Evolutionary conservation across 2,113 vertebrate species (phyloP), one percentile per base, ranked within the genome.

Genomic region (Herpetotheres cachinnans): DNA sequence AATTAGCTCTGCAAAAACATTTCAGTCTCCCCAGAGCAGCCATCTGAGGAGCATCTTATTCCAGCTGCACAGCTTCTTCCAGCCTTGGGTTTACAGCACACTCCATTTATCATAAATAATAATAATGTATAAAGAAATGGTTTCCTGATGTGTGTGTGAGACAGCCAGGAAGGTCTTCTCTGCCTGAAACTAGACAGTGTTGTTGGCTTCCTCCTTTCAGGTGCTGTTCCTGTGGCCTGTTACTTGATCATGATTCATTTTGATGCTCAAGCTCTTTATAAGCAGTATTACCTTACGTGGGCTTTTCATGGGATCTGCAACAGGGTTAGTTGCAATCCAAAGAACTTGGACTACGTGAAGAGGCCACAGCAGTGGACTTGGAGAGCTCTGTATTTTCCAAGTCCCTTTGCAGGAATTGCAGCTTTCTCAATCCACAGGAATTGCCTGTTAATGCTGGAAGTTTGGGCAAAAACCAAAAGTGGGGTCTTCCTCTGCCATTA

Each of bases 1-100:
- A 98, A 97, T 97, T 98, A 97, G 81, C 67, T 90, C 89, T 84
- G 85, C 90, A 94, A 94, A 97, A 97, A 95, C 94, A 96, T 96
- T 96, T 96, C 91, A 44, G 93, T 91, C 72, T 94, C 96, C 93
- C 92, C 89, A 89, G 95, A 97, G 94, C 91, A 97, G 95, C 83
- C 92, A 96, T 97, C 94, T 95, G 95, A 97, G 92, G 81, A 97
- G 71, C 93, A 93, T 96, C 95, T 95, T 96, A 84, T 86, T 97
- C 80, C 80, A 95, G 73, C 94, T 95, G 88, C 90, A 87, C 71
- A 96, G 95, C 81, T 82, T 95, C 90, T 93, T 95, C 90, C 0
- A 5, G 94, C 82, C 79, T 76, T 94, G 89, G 44, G 54, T 95
- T 97, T 95, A 90, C 63, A 86, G 87, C 87, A 85, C 80, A 82